Conservation (phyloP, 2,113 vertebrate species). For the Clarias gariepinus region DNA sequence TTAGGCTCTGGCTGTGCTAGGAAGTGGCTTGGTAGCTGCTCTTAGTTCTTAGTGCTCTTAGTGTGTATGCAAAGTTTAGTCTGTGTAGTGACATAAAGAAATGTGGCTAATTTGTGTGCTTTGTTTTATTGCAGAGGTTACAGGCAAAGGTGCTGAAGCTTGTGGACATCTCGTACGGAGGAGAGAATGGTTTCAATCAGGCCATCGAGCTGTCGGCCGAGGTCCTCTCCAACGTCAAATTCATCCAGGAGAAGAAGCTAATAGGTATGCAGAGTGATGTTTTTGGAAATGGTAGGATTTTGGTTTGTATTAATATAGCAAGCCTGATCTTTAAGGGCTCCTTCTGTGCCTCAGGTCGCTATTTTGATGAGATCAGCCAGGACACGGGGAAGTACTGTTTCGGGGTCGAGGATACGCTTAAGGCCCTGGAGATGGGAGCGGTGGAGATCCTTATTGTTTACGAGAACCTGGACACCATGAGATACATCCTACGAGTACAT, state of each 20-base stretch:
- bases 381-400: constrained; percentile 99
- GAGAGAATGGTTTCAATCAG: constrained; percentile 99
- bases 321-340: background rate
- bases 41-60: background rate
- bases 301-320: background rate
- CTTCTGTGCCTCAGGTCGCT: constrained; percentile 78
- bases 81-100: background rate
- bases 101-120: constrained; percentile 5
- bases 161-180: constrained; percentile 98
- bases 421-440: constrained; percentile 98
- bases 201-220: constrained; percentile 98
- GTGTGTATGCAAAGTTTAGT: background rate
- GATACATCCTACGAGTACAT: constrained; percentile 95
- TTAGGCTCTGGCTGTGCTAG: too few species aligned
- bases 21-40: background rate
- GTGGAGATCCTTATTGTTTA: constrained; percentile 99
- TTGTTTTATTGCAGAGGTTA: constrained; percentile 80
- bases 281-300: background rate
- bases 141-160: constrained; percentile 98
- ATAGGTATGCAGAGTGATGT: constrained; percentile 78
- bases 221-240: constrained; percentile 98
- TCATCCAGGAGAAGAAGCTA: constrained; percentile 99
- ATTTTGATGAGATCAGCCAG: constrained; percentile 99
- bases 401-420: constrained; percentile 97
- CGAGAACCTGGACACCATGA: constrained; percentile 99